Evolutionary conservation across 2,888 invertebrate species (phyloP), one percentile per base, ranked within the genome.

Genomic region (Plagodis dolabraria): DNA sequence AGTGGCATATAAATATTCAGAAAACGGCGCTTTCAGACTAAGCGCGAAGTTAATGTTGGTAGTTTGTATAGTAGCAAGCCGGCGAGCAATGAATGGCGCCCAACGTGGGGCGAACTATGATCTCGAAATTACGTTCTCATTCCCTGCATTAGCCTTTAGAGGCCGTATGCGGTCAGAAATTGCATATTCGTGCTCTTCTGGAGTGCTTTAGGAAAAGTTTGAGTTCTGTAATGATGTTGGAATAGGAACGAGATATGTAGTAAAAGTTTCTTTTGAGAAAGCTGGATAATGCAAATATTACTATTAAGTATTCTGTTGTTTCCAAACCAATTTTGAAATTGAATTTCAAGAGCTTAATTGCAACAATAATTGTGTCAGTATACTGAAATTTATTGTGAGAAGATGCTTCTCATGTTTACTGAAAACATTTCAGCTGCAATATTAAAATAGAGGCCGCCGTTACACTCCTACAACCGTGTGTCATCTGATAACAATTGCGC

Each of bases 401-500:
- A 22, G 7, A 36, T 9, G 8, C 36, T 2, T 36, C 7, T 47
- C 11, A 36, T 8, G 33, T 36, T 36, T 22, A 36, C 36, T 11
- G 9, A 36, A 51, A 48, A 9, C 7, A 46, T 45, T 53, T 22
- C 38, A 6, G 34, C 8, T n/a, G 38, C 22, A 33, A 47, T 22
- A 50, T 57, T 52, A 51, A 49, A 51, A 51, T 11, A 36, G 36
- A 44, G 43, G 40, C 33, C 40, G 42, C 38, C 42, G 43, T 53
- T 46, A 48, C 4, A 22, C 22, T 22, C 22, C 2, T 11, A 47
- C 43, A 33, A 51, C 44, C 53, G 53, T 72, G 72, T 75, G 71
- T 74, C 74, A 77, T 77, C 71, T 72, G 77, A 76, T 79, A 82
- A 80, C 83, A 80, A 82, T 81, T 78, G 79, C 71, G 75, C 72